These are phyloP conservation scores for Fukomys damarensis DNA, from an alignment of 2,113 vertebrate genomes.

Conservation along the genomic window DNA sequence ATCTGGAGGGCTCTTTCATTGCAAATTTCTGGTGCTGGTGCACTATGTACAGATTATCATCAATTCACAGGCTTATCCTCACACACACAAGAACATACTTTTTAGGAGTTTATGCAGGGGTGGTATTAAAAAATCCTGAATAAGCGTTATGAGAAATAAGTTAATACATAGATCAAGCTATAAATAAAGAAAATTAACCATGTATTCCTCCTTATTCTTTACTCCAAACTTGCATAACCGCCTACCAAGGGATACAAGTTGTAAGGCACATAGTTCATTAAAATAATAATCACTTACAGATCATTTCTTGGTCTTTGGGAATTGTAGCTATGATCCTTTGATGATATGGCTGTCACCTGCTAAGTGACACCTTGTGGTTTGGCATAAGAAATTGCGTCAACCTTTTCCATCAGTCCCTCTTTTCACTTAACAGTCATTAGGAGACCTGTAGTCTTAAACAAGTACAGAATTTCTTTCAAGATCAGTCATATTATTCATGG, in stretches of 20 bases:
- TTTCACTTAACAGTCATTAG: not conserved
- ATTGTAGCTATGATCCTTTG: not conserved
- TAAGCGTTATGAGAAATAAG: not conserved
- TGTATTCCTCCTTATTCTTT: not conserved
- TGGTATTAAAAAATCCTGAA: constrained; percentile 20
- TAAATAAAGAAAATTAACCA: not conserved
- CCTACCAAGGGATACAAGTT: not conserved
- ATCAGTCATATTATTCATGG: constrained; percentile 5
- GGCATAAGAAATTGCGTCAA: not conserved
- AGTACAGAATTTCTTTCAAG: constrained; percentile 51
- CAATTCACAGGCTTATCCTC: not conserved
- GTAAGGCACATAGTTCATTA: not conserved
- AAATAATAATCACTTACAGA: not conserved
- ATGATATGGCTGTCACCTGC: not conserved
- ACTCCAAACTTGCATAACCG: constrained; percentile 23
- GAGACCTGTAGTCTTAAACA: constrained; percentile 12
- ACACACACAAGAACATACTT: not conserved
- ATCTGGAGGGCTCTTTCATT: not conserved
- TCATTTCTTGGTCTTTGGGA: not conserved
- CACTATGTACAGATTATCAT: not conserved
- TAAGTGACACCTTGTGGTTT: not conserved
- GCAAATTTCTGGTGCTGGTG: not conserved
- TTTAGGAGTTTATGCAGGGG: not conserved
- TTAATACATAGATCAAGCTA: constrained; percentile 30
- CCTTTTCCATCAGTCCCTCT: not conserved